A percentile compares a stretch with the other conserved stretches of the same genome.
phyloP scores from a whole-genome alignment of 2,113 vertebrate genomes.

The Sorex araneus region DNA sequence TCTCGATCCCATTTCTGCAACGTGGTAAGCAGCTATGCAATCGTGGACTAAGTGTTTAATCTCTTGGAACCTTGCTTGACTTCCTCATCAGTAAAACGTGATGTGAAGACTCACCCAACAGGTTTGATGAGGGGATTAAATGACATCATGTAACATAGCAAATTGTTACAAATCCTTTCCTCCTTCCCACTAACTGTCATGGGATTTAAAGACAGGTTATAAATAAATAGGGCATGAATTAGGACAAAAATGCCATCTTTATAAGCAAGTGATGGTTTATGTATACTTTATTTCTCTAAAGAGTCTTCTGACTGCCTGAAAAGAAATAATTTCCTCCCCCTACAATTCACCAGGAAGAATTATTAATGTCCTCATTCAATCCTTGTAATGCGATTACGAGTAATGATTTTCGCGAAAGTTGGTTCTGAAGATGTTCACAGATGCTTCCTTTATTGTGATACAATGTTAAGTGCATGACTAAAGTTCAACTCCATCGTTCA shows the following conservation, averaged over 20 bases:
- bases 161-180: slow-evolving; percentile 18
- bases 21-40: neutral
- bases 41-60: neutral
- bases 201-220: slow-evolving; percentile 26
- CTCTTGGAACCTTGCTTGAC: neutral
- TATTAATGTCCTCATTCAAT: neutral
- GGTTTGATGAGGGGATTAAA: slow-evolving; percentile 40
- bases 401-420: slow-evolving; percentile 27
- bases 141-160: neutral
- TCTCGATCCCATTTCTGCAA: neutral
- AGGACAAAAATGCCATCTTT: neutral
- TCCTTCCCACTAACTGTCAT: neutral
- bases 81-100: slow-evolving; percentile 50
- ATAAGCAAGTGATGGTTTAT: neutral
- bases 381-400: neutral
- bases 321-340: neutral
- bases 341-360: neutral
- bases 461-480: neutral
- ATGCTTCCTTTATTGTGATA: neutral
- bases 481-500: neutral
- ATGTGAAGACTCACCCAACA: slow-evolving; percentile 8
- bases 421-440: neutral
- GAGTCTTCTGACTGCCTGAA: neutral
- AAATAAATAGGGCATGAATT: slow-evolving; percentile 39
- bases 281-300: neutral